Conservation (phyloP, 2,888 invertebrate species). For the Fragum sueziense region DNA sequence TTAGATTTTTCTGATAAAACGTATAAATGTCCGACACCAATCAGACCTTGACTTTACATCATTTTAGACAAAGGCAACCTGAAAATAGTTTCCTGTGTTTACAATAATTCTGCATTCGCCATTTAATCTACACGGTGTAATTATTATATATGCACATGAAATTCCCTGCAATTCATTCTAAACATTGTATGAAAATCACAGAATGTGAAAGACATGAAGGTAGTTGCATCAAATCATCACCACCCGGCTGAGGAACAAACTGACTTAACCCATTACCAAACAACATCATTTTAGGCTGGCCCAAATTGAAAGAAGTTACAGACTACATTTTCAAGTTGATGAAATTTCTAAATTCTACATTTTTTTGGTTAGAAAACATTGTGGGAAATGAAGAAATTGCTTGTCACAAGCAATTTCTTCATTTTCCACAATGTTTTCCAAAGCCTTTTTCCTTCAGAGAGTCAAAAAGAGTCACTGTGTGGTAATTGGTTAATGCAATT, state of each 20-base stretch:
- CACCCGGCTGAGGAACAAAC: not conserved
- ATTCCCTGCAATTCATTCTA: not conserved
- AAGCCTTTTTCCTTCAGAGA: not conserved
- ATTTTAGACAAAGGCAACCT: too few species aligned
- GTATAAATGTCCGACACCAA: too few species aligned
- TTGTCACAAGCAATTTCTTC: conserved; percentile 4
- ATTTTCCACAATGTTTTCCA: not conserved
- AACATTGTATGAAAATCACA: not conserved
- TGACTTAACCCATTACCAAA: not conserved
- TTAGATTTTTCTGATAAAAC: too few species aligned
- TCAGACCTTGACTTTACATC: too few species aligned
- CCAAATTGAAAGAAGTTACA: not conserved
- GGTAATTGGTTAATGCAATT: too few species aligned
- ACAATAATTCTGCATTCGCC: too few species aligned
- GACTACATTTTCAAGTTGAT: too few species aligned
- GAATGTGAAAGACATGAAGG: not conserved
- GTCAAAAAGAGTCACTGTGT: too few species aligned
- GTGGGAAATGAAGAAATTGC: not conserved
- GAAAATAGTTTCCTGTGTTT: too few species aligned
- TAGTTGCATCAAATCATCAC: not conserved
- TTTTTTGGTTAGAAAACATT: not conserved
- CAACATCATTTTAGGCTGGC: not conserved
- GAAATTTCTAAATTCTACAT: too few species aligned
- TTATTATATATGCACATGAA: not conserved
- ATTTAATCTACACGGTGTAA: not conserved